Evolutionary conservation across 2,888 invertebrate species (phyloP).

Genomic region (Caenorhabditis sulstoni): DNA sequence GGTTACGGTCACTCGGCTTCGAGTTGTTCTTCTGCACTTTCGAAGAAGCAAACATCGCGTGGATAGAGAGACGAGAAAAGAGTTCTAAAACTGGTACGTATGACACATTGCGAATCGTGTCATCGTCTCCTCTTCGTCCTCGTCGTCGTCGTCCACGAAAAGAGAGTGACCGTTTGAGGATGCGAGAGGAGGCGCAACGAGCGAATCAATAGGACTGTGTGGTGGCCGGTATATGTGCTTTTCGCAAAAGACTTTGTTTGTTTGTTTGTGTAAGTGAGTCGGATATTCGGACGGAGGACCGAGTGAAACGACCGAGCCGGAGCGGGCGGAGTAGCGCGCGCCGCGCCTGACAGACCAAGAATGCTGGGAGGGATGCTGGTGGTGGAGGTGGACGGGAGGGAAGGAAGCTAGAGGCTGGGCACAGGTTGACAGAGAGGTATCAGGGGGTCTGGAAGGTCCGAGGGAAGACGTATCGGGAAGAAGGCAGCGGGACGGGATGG

Average conservation of each 20-base stretch:
- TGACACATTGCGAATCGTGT: conserved; percentile 43
- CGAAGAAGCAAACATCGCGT: conserved; percentile 20
- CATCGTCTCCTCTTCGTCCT: background rate
- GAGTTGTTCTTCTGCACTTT: conserved; percentile 35
- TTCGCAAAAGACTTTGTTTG: conserved; percentile 49
- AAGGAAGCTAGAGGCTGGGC: no score
- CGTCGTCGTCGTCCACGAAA: no score
- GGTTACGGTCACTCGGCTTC: conserved; percentile 48
- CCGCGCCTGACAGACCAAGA: no score
- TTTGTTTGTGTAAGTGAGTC: conserved; percentile 62
- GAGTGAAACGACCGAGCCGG: conserved; percentile 37
- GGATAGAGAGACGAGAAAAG: conserved; percentile 5
- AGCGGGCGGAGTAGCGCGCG: conserved; percentile 1
- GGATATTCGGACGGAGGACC: conserved; percentile 58
- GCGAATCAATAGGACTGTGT: conserved; percentile 36
- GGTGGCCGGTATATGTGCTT: conserved; percentile 52
- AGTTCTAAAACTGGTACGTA: conserved; percentile 41
- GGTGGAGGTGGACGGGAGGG: no score
- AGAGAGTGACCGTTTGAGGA: background rate
- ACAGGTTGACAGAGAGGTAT: no score
- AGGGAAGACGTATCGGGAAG: no score
- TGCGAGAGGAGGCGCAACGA: conserved; percentile 24
- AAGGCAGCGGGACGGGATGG: no score
- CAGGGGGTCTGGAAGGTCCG: no score
- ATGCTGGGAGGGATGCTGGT: no score